phyloP scores from a whole-genome alignment of 2,113 vertebrate species.

The Hoplias malabaricus region DNA sequence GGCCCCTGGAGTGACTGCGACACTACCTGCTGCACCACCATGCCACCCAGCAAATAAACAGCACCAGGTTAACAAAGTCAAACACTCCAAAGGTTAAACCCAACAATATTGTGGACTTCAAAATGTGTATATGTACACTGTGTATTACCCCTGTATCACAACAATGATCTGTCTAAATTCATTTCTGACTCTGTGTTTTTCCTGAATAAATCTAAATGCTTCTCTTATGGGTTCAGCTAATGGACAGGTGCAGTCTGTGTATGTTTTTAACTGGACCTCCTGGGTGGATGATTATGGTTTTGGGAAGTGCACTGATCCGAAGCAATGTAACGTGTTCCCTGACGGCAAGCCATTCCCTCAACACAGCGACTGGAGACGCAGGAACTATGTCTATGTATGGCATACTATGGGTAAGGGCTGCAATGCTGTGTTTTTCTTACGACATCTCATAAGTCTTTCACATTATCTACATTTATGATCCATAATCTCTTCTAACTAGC shows the following conservation, averaged over 20 bases:
- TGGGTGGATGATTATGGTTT: constrained; percentile 78
- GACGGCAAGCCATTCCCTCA: constrained; percentile 86
- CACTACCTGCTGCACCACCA: too few relatives aligned
- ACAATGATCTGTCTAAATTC: too few relatives aligned
- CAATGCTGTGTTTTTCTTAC: not conserved
- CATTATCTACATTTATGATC: not conserved
- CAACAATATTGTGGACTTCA: too few relatives aligned
- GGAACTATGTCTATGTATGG: constrained; percentile 88
- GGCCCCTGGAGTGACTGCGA: too few relatives aligned
- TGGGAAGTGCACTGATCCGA: constrained; percentile 68
- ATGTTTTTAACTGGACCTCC: constrained; percentile 86
- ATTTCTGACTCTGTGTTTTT: too few relatives aligned
- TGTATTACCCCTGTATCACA: too few relatives aligned
- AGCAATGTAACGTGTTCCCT: constrained; percentile 79
- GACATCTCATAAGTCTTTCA: too few relatives aligned
- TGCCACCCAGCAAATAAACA: too few relatives aligned
- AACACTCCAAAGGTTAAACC: too few relatives aligned
- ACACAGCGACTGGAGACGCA: constrained; percentile 77
- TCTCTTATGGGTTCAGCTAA: constrained; percentile 57
- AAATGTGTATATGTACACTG: too few relatives aligned
- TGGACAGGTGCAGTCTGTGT: constrained; percentile 64
- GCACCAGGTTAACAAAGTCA: too few relatives aligned
- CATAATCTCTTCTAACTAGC: not conserved
- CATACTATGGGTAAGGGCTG: constrained; percentile 80
- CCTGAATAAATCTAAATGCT: not conserved